phyloP scores from a whole-genome alignment of 2,113 vertebrate genomes.

The Tragelaphus imberbis region DNA sequence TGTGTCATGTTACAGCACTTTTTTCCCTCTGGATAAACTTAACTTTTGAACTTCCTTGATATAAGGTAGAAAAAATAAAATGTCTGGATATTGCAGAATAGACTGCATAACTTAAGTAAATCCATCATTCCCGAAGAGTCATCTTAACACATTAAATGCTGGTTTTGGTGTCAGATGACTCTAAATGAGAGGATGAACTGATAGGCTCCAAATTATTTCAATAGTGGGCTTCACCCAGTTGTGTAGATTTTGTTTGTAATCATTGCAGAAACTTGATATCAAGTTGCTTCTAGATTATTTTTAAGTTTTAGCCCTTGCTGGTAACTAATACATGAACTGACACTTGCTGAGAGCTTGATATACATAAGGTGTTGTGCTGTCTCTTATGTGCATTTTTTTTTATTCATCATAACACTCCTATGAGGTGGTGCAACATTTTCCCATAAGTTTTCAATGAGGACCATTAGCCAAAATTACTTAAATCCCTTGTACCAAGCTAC shows the following conservation, averaged over 20 bases:
- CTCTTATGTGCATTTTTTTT: neutral
- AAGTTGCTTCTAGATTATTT: neutral
- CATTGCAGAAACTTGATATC: neutral
- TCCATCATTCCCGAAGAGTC: neutral
- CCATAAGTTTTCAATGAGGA: neutral
- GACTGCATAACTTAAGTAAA: neutral
- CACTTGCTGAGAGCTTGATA: neutral
- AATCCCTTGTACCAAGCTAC: neutral
- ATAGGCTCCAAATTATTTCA: neutral
- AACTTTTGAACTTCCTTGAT: neutral
- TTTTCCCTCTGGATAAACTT: neutral
- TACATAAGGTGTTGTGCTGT: neutral
- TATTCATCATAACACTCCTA: neutral
- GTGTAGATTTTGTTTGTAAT: neutral
- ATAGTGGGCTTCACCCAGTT: neutral
- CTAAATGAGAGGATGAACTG: neutral
- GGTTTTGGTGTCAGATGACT: neutral
- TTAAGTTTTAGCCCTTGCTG: neutral
- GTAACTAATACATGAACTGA: neutral
- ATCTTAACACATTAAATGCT: neutral
- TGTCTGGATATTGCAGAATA: neutral
- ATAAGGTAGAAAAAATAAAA: neutral
- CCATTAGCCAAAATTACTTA: neutral
- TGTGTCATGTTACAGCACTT: neutral
- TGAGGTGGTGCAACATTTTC: neutral